Base-by-base conservation (phyloP, 1,140 invertebrate species). In the Fopius arisanus region DNA sequence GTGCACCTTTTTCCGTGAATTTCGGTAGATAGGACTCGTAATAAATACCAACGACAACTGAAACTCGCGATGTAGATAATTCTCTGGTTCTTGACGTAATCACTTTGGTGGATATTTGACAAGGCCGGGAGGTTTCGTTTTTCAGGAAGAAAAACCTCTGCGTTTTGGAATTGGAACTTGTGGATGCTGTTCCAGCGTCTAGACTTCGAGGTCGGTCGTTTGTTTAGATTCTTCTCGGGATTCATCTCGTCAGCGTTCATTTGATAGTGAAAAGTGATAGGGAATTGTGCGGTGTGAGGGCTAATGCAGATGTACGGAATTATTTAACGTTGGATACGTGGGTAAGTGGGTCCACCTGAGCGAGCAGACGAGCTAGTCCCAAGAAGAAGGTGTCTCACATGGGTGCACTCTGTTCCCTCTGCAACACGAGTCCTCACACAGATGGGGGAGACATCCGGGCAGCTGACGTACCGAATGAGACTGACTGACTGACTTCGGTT, bases 371-470 rank as follows among this genome's bases (percentile, higher is more conserved):
- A 74, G 40, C 28, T 48, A 48, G 43, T 37, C 12, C 78, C 81
- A 79, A 81, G 82, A 80, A 86, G 85, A 86, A 86, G 84, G 85
- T 86, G 86, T 88, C 86, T 88, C 86, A 88, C 86, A 86, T 87
- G 86, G 86, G 83, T 88, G 86, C 84, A 81, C 83, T 83, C 77
- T 78, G 69, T 77, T 67, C 70, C 75, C 84, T 74, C 73, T 82
- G 82, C 83, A 86, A 86, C 84, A 84, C 84, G 84, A 84, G 83
- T 69, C 67, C 37, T 83, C 80, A 81, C 81, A 86, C 81, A 87
- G 82, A 87, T 85, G 86, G 86, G 84, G 85, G 86, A 87, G 86
- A 88, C 86, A 88, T 88, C 86, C 86, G 86, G 86, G 86, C 86
- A 88, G 86, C 86, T 88, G 86, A 88, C 86, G 86, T 87, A 82